Evolutionary conservation across 1,140 invertebrate species (phyloP), one percentile per base, ranked within the genome.

Genomic region (Pseudomyrmex pallidus): DNA sequence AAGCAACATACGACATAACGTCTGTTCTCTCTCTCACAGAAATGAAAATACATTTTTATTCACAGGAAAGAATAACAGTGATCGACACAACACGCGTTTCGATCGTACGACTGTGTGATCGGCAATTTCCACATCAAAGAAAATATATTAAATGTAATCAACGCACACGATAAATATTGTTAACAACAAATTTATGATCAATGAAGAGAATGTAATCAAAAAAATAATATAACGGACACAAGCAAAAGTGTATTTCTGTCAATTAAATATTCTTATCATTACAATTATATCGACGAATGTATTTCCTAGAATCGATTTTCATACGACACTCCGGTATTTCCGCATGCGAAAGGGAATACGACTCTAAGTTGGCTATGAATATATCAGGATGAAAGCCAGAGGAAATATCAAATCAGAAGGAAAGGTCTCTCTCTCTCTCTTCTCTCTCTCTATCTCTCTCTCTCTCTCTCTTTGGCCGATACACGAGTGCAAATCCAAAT

Each of bases 341-440:
- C 44, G 54, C 44, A 35, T 20, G 8, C 20, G 35, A 67, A 46
- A 22, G 54, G 67, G n/a, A 80, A 15, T 25, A 76, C 35, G 13
- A 54, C 5, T 7, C n/a, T 57, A 57, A 77, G 63, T 77, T 67
- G 35, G 63, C 63, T 67, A 70, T 80, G 76, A 80, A 80, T 80
- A 72, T 80, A 72, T 80, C 76, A 72, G 46, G 76, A 80, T 80
- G 72, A 80, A 72, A 70, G 66, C 46, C 35, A 66, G 61, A 72
- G 76, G 66, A 80, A 80, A 80, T 80, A 80, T 80, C 76, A 80
- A 80, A 80, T 80, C 76, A 80, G 76, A 59, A 80, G 54, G 76
- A 72, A 72, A 80, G 44, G 76, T 59, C 25, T 35, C 5, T 35
- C 35, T 35, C 35, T 35, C 35, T 35, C 5, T 35, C 22, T 25